Base-by-base conservation (phyloP, 2,888 invertebrate genomes). In the Hydrotaea cyrtoneurina region DNA sequence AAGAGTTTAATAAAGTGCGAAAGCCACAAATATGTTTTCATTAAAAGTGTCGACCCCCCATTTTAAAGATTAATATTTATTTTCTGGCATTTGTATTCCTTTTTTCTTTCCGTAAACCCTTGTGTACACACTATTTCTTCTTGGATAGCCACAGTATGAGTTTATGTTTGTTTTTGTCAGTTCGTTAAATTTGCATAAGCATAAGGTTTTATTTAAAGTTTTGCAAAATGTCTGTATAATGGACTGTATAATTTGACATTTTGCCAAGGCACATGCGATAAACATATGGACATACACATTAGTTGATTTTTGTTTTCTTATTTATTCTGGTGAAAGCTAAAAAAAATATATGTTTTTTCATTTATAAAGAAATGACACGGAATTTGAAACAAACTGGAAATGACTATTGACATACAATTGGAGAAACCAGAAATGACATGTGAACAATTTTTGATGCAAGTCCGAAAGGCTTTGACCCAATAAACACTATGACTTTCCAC, bases 151-250 rank as follows among this genome's bases (percentile, higher is more conserved):
- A 15, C n/a, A 15, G n/a, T n/a, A 5, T 50, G 50, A n/a, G 50
- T 50, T 50, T 50, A 15, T 50, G 50, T 50, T 50, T 50, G 50
- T n/a, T 50, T 50, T 50, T 50, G 50, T 50, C n/a, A 50, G 50
- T 50, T 50, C n/a, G 8, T 15, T n/a, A 50, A 50, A 50, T 50
- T 50, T 50, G 50, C 50, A 50, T 50, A 50, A 7, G 13, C 50
- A 50, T 50, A 50, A 13, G 50, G 13, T 50, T 50, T 50, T n/a
- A 50, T 50, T n/a, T 50, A 50, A 50, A 50, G 50, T 50, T 50
- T 50, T 50, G n/a, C 50, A 50, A 15, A 50, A 50, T 50, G n/a
- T 50, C 15, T 15, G 50, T n/a, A 50, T 50, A 50, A 50, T 50
- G 15, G 50, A 2, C 50, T 50, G n/a, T n/a, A 50, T 50, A 50